Evolutionary conservation across 2,113 vertebrate genomes (phyloP).

Genomic region (Xenus cinereus): DNA sequence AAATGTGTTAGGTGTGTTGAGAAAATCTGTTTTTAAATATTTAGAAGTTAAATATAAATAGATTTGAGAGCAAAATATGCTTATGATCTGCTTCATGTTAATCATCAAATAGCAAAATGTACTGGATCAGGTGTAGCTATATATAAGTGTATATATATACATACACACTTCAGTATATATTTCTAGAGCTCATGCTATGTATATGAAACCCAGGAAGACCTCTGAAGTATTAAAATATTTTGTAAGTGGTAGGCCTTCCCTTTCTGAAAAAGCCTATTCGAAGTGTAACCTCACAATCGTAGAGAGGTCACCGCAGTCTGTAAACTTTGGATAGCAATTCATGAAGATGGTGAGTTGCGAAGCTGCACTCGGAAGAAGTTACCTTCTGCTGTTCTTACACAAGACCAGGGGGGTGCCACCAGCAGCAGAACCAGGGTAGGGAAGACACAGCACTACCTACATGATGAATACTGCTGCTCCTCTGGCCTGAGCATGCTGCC

Average conservation of each 20-base stretch:
- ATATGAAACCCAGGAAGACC: not conserved
- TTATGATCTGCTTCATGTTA: not conserved
- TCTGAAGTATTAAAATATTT: not conserved
- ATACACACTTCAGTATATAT: rapidly evolving
- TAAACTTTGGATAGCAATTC: not conserved
- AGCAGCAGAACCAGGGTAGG: not conserved
- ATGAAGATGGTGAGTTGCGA: not conserved
- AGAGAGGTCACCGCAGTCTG: not conserved
- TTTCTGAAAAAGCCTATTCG: not conserved
- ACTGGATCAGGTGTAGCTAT: not conserved
- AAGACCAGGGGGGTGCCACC: too few species aligned
- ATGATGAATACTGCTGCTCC: not conserved
- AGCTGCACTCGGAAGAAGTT: not conserved
- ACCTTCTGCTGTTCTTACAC: not conserved
- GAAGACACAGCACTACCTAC: not conserved
- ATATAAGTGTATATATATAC: not conserved
- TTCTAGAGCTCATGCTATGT: not conserved
- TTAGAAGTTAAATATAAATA: not conserved
- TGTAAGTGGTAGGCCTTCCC: not conserved
- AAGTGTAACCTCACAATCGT: not conserved
- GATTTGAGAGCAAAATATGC: not conserved
- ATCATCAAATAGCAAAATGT: not conserved
- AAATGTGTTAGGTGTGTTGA: not conserved
- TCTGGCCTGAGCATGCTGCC: not conserved
- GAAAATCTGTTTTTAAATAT: not conserved